These are phyloP conservation scores for Geococcyx californianus DNA, from an alignment of 2,113 vertebrate genomes.

Conservation along the genomic window DNA sequence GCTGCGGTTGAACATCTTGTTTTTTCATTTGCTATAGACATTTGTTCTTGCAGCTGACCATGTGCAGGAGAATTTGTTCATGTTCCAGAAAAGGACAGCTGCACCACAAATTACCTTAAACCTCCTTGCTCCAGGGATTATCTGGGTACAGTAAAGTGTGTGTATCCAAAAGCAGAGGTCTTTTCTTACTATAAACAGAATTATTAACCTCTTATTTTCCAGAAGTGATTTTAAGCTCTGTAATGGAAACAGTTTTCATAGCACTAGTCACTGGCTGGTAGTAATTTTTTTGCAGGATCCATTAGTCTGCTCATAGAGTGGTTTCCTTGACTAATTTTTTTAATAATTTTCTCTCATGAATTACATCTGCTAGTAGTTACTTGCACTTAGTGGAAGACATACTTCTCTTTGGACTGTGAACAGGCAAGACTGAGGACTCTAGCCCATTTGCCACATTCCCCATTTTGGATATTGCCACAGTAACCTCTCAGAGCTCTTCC, in stretches of 20 bases:
- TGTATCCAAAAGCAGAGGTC: slow-evolving; percentile 69
- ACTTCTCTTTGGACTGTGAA: background rate
- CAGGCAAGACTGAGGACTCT: background rate
- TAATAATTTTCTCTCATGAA: background rate
- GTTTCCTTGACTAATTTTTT: background rate
- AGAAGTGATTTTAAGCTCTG: background rate
- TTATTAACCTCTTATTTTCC: slow-evolving; percentile 72
- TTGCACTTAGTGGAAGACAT: background rate
- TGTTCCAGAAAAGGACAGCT: slow-evolving; percentile 91
- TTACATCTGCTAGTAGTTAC: background rate
- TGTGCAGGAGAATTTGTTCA: slow-evolving; percentile 85
- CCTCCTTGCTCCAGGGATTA: slow-evolving; percentile 87
- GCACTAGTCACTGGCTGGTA: background rate
- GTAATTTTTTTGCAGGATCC: background rate
- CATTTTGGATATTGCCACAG: background rate
- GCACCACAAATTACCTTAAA: slow-evolving; percentile 88
- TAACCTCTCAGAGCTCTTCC: background rate
- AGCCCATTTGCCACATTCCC: background rate
- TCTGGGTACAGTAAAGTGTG: slow-evolving; percentile 74
- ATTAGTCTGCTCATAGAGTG: background rate
- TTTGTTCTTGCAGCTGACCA: slow-evolving; percentile 92
- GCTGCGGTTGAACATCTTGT: slow-evolving; percentile 78
- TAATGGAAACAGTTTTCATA: background rate
- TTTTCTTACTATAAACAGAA: slow-evolving; percentile 62
- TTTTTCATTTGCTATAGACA: slow-evolving; percentile 84